Conservation (phyloP, 1,140 invertebrate species). For the Hycleus phaleratus region DNA sequence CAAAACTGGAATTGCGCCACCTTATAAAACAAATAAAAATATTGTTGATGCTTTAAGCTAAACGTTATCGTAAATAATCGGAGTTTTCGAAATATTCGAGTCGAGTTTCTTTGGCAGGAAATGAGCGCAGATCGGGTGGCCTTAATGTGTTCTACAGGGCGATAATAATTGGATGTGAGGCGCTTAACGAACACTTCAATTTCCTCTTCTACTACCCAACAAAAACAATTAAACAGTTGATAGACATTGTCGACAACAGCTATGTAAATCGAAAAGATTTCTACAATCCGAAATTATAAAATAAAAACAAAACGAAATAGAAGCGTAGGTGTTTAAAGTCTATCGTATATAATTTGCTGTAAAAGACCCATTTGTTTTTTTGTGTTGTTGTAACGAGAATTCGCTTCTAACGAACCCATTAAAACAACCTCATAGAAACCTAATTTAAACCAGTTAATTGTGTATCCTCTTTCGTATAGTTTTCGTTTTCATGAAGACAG, state of each 20-base stretch:
- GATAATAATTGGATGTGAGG: conserved; percentile 5
- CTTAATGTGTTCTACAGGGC: conserved; percentile 1
- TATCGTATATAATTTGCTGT: no score
- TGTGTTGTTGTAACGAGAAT: no score
- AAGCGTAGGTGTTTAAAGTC: no score
- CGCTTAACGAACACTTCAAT: conserved; percentile 12
- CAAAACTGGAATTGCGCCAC: background rate
- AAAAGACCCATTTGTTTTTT: no score
- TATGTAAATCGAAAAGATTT: no score
- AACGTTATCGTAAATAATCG: conserved; percentile 10
- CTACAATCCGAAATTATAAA: no score
- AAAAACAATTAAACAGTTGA: no score
- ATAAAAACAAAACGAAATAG: no score
- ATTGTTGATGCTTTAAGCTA: background rate
- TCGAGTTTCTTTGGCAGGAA: conserved; percentile 7
- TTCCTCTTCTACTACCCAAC: background rate
- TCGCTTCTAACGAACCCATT: conserved; percentile 22
- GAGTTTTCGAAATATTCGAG: conserved; percentile 1
- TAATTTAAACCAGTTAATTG: conserved; percentile 33
- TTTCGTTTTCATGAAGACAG: conserved; percentile 10
- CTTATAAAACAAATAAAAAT: background rate
- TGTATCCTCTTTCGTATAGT: background rate
- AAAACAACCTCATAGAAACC: conserved; percentile 31
- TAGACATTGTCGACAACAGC: no score
- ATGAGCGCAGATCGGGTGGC: background rate